Percentiles rank a stretch among this genome's conserved stretches.
phyloP scores from a whole-genome alignment of 2,888 invertebrate genomes.

The Baronia brevicornis region DNA sequence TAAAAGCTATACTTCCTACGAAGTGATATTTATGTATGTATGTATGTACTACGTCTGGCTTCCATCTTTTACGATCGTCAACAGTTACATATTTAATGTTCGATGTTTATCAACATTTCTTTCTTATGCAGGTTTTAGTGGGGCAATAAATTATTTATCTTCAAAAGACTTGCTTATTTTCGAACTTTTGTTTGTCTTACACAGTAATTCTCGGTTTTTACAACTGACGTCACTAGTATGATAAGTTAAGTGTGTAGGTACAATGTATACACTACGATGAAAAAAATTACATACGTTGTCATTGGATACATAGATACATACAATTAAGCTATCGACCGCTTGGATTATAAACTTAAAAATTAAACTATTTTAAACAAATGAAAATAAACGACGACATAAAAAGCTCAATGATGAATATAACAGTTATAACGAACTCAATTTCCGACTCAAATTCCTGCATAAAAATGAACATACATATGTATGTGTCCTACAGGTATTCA shows the following conservation, averaged over 20 bases:
- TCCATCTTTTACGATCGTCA: slow-evolving; percentile 69
- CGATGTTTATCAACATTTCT: slow-evolving; percentile 76
- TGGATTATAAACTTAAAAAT: no score
- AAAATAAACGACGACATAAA: no score
- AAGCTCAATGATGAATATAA: no score
- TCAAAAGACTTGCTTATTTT: slow-evolving; percentile 71
- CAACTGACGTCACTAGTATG: slow-evolving; percentile 49
- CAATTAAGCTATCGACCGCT: slow-evolving; percentile 14
- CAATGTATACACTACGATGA: slow-evolving; percentile 3
- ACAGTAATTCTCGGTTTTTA: slow-evolving; percentile 41
- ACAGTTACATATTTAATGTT: slow-evolving; percentile 75
- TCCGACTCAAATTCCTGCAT: no score
- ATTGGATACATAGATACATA: background rate
- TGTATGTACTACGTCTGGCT: slow-evolving; percentile 61
- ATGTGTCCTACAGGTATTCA: no score
- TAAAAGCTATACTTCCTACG: slow-evolving; percentile 60
- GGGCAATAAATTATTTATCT: slow-evolving; percentile 71
- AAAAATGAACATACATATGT: no score
- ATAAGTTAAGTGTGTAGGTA: slow-evolving; percentile 38
- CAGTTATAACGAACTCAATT: no score
- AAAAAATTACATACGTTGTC: slow-evolving; percentile 10
- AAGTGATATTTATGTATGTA: slow-evolving; percentile 64
- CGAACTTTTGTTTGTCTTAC: slow-evolving; percentile 62
- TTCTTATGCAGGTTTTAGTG: slow-evolving; percentile 74
- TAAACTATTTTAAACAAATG: no score